Base-by-base conservation (phyloP, 2,113 vertebrate genomes). In the Triplophysa dalaica region DNA sequence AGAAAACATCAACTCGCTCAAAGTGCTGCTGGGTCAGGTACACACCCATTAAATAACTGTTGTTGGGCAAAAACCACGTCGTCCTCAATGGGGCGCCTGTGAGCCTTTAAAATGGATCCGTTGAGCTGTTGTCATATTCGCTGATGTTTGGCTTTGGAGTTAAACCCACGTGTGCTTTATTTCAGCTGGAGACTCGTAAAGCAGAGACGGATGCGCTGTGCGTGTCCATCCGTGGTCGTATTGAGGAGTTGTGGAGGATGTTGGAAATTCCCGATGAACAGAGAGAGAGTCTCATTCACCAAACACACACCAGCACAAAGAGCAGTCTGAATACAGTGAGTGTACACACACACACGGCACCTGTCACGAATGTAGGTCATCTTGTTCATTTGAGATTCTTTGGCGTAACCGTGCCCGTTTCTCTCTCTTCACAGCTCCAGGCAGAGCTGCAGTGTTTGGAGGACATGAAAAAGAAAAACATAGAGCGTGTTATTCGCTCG, bases 401-500 rank as follows among this genome's bases (percentile, higher is more conserved):
- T 61, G 1, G 16, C n/a, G 21, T 43, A 54, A 13, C 43, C 11
- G 29, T 16, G 38, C 11, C 8, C 3, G 12, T 29, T 48, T 62
- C 63, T 26, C 19, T 77, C 17, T 21, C n/a, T 10, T 48, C 81
- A 0, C 84, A 99, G 97, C 85, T 99, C 73, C 93, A 94, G 67
- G 21, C 86, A 24, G 96, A 98, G 86, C 86, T 93, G 16, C 90
- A 94, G 22, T 92, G 66, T 14, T 87, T 99, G 56, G 92, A 97
- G 81, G 86, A 95, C 81, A 82, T 97, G 75, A 97, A 97, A 88
- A 86, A 93, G 76, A 92, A 95, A 82, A 98, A 97, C 86, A 88
- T 98, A 79, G 91, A 91, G 82, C 90, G 88, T 0, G 87, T 98
- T 63, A 89, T 94, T 1, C 93, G 92, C 52, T 86, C 90, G 0